Evolutionary conservation across 2,113 vertebrate species (phyloP).

Genomic region (Ptyas mucosa): DNA sequence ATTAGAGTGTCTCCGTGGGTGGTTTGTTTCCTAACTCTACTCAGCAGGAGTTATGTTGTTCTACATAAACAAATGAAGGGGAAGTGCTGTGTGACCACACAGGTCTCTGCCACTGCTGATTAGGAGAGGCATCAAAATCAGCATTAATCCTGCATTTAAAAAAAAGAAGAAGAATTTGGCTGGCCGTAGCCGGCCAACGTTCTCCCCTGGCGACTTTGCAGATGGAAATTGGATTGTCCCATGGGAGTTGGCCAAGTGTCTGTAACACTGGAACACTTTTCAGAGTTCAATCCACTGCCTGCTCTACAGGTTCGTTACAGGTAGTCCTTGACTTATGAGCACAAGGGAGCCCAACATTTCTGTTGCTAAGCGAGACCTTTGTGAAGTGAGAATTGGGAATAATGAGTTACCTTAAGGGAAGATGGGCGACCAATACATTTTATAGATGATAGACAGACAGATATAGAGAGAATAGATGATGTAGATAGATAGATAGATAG

Average conservation of each 20-base stretch:
- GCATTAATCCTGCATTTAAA: conserved; percentile 22
- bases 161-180: background rate
- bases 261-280: background rate
- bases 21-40: conserved; percentile 49
- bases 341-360: too few relatives aligned
- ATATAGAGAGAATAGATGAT: too few relatives aligned
- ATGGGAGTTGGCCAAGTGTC: background rate
- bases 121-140: conserved; percentile 49
- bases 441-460: too few relatives aligned
- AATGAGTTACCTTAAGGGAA: background rate
- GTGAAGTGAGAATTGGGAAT: background rate
- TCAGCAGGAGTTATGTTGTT: conserved; percentile 40
- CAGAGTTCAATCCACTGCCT: too few relatives aligned
- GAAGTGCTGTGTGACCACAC: conserved; percentile 32
- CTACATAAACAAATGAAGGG: conserved; percentile 41
- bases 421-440: too few relatives aligned
- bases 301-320: too few relatives aligned
- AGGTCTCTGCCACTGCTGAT: conserved; percentile 56
- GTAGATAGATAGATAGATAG: too few relatives aligned
- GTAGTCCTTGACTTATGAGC: too few relatives aligned
- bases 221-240: background rate
- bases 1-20: conserved; percentile 52
- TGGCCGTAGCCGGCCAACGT: conserved; percentile 9
- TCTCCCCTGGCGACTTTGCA: background rate
- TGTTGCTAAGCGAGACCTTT: too few relatives aligned